Conservation (phyloP, 2,113 vertebrate species). For the Heteronetta atricapilla region DNA sequence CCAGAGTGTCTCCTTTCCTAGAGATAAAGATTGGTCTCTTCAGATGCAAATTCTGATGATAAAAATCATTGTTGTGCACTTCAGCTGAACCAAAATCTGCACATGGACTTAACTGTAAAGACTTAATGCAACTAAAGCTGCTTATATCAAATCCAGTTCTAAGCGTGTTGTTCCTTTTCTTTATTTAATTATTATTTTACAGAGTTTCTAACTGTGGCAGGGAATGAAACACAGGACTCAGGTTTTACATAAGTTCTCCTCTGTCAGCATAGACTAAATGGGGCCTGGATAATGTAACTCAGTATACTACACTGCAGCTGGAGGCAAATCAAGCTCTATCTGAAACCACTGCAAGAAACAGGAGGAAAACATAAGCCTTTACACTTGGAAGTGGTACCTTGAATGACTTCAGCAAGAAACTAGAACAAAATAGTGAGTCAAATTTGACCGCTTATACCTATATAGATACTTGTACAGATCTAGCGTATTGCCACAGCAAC, state of each 20-base stretch:
- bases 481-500: background rate
- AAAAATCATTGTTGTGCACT: background rate
- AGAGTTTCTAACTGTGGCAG: background rate
- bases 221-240: background rate
- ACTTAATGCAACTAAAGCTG: background rate
- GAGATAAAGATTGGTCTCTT: background rate
- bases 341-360: background rate
- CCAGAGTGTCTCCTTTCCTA: background rate
- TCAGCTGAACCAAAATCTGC: background rate
- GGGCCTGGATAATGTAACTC: background rate
- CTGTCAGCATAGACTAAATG: background rate
- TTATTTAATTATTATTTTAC: background rate
- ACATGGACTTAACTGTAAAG: background rate
- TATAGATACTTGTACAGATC: background rate
- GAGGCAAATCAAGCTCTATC: background rate
- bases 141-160: background rate
- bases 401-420: background rate
- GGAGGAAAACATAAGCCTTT: background rate
- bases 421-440: background rate
- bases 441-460: background rate
- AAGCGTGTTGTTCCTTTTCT: background rate
- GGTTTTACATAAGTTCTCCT: background rate
- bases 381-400: background rate
- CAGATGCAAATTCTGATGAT: background rate
- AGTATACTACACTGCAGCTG: background rate